phyloP scores from a whole-genome alignment of 2,113 vertebrate species.

The Sinocyclocheilus rhinocerous region DNA sequence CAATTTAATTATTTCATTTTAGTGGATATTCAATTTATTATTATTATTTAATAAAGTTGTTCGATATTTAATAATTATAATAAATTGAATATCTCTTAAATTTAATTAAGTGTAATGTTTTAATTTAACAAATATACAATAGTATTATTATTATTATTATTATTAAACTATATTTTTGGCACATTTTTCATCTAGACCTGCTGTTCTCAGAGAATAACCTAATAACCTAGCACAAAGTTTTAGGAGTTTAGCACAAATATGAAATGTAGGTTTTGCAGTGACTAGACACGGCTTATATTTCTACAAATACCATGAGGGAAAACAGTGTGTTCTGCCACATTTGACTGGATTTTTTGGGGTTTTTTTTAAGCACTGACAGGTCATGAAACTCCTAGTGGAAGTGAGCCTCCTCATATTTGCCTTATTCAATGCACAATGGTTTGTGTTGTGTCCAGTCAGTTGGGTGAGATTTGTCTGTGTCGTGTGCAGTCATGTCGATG shows the following conservation, averaged over 20 bases:
- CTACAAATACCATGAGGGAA: slow-evolving; percentile 31
- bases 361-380: slow-evolving; percentile 60
- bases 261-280: no score
- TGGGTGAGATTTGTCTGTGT: slow-evolving; percentile 73
- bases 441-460: slow-evolving; percentile 82
- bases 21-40: not conserved
- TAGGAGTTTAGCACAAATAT: slow-evolving; percentile 50
- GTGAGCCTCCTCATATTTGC: slow-evolving; percentile 89
- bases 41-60: not conserved
- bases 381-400: slow-evolving; percentile 84
- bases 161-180: slow-evolving; percentile 1
- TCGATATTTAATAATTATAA: not conserved
- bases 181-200: not conserved
- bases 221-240: slow-evolving; percentile 46
- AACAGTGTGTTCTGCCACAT: slow-evolving; percentile 28
- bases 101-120: not conserved
- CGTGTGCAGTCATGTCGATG: slow-evolving; percentile 71
- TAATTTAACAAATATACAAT: not conserved
- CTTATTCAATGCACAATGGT: slow-evolving; percentile 92
- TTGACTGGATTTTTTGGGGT: slow-evolving; percentile 41
- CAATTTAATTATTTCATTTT: not conserved
- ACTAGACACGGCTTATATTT: not conserved
- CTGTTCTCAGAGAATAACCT: not conserved
- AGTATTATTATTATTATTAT: not conserved
- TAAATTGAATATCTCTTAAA: not conserved